Percentiles rank a stretch among this genome's conserved stretches.
Conservation (phyloP, 2,113 vertebrate genomes). For the Gobius niger region DNA sequence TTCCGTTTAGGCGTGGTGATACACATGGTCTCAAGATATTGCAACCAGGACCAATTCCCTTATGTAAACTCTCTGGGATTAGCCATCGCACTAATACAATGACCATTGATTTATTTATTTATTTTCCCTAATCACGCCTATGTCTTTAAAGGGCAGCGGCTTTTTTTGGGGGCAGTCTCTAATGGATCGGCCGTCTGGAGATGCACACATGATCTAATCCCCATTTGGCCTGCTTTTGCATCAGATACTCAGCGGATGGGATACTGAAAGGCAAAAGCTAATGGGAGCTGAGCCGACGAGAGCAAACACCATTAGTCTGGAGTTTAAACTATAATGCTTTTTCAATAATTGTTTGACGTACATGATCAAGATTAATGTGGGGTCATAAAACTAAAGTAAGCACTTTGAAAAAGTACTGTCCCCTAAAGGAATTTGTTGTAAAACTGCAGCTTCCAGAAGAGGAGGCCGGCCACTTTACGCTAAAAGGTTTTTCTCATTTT, state of each 20-base stretch:
- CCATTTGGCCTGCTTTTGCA: constrained; percentile 63
- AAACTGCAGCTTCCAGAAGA: not conserved
- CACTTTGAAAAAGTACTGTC: constrained; percentile 6
- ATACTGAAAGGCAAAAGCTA: constrained; percentile 32
- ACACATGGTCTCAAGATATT: constrained; percentile 39
- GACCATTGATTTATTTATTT: constrained; percentile 62
- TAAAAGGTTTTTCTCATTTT: too few relatives aligned
- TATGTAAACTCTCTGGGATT: constrained; percentile 63
- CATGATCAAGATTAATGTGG: constrained; percentile 2
- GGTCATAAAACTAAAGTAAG: constrained; percentile 1
- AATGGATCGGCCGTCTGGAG: constrained; percentile 52
- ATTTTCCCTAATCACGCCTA: constrained; percentile 49
- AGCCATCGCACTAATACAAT: constrained; percentile 39
- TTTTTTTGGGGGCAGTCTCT: constrained; percentile 12
- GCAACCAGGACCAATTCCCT: constrained; percentile 38
- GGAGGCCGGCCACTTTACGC: not conserved
- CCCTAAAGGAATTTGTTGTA: not conserved
- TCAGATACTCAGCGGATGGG: constrained; percentile 11
- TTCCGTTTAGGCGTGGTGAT: not conserved
- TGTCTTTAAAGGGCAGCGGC: constrained; percentile 50
- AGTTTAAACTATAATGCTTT: not conserved
- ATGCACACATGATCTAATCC: constrained; percentile 61
- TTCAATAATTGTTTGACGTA: constrained; percentile 8
- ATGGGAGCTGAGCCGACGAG: constrained; percentile 20
- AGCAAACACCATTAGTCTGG: constrained; percentile 5